A percentile compares a stretch with the other conserved stretches of the same genome.
Conservation (phyloP, 2,888 invertebrate genomes). For the Platycheirus albimanus region DNA sequence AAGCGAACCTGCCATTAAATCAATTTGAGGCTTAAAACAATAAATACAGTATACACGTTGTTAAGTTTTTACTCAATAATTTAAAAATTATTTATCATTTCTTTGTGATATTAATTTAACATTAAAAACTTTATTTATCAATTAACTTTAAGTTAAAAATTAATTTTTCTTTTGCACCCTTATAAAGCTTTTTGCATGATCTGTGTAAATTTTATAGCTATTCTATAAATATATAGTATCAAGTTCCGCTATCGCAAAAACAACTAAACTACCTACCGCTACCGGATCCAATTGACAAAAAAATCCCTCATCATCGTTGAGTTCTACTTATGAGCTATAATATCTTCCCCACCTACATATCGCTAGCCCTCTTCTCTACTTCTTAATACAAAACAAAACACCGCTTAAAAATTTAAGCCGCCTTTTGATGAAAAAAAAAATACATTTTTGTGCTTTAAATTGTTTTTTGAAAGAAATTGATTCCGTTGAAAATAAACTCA, state of each 20-base stretch:
- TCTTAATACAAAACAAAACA: too few species aligned
- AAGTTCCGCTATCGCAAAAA: slow-evolving; percentile 62
- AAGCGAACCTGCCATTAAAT: too few species aligned
- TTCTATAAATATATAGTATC: slow-evolving; percentile 47
- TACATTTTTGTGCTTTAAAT: slow-evolving; percentile 64
- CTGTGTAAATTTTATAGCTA: slow-evolving; percentile 60
- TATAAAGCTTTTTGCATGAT: slow-evolving; percentile 70
- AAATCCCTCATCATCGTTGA: slow-evolving; percentile 41
- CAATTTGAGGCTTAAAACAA: too few species aligned
- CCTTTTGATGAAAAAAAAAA: slow-evolving; percentile 43
- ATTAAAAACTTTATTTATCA: neutral
- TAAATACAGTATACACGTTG: too few species aligned
- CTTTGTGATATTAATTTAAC: neutral
- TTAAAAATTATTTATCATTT: too few species aligned
- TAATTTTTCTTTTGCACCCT: slow-evolving; percentile 57
- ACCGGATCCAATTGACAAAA: too few species aligned
- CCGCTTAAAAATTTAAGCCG: slow-evolving; percentile 51
- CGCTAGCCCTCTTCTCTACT: slow-evolving; percentile 48
- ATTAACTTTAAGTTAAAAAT: slow-evolving; percentile 2
- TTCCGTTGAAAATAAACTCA: slow-evolving; percentile 36
- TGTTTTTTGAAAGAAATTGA: slow-evolving; percentile 62
- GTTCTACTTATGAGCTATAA: slow-evolving; percentile 46
- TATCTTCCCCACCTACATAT: slow-evolving; percentile 2
- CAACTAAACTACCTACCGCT: slow-evolving; percentile 1
- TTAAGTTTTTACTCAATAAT: too few species aligned